Percentiles rank a stretch among this genome's conserved stretches.
phyloP scores from a whole-genome alignment of 2,113 vertebrate species.

The Phoenicopterus ruber region DNA sequence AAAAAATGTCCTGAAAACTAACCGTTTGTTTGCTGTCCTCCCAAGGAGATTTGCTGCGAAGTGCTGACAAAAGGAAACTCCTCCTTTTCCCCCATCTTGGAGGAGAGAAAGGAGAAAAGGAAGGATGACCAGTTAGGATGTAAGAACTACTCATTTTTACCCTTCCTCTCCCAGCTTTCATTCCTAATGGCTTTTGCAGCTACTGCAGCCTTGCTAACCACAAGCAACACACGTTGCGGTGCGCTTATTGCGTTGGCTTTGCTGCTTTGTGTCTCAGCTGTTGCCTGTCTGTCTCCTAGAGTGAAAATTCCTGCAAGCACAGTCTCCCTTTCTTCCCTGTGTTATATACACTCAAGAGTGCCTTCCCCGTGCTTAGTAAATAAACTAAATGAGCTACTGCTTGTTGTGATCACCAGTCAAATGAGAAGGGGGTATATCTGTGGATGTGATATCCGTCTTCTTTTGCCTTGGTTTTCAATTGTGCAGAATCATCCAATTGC shows the following conservation, averaged over 20 bases:
- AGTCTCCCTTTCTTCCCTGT: background rate
- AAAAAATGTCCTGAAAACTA: background rate
- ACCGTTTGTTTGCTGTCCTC: background rate
- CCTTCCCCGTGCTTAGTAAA: background rate
- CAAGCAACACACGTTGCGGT: fast-evolving
- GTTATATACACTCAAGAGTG: background rate
- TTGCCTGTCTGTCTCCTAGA: background rate
- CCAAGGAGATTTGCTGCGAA: background rate
- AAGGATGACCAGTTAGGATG: background rate
- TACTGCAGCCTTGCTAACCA: background rate
- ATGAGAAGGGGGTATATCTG: background rate
- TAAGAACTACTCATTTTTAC: background rate
- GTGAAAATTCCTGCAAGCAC: background rate
- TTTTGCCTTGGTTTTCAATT: background rate
- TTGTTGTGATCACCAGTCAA: background rate
- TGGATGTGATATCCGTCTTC: background rate
- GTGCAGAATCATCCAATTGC: background rate
- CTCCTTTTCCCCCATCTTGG: background rate
- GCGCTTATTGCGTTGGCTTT: background rate
- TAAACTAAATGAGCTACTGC: background rate
- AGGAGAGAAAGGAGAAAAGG: background rate
- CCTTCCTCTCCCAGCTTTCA: background rate
- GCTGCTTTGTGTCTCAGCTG: background rate
- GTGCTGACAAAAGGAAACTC: background rate
- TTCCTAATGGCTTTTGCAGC: background rate